A percentile compares a stretch with the other conserved stretches of the same genome.
These are phyloP conservation scores for Sphyrna mokarran DNA, from an alignment of 2,113 vertebrate species.

Conservation along the genomic window DNA sequence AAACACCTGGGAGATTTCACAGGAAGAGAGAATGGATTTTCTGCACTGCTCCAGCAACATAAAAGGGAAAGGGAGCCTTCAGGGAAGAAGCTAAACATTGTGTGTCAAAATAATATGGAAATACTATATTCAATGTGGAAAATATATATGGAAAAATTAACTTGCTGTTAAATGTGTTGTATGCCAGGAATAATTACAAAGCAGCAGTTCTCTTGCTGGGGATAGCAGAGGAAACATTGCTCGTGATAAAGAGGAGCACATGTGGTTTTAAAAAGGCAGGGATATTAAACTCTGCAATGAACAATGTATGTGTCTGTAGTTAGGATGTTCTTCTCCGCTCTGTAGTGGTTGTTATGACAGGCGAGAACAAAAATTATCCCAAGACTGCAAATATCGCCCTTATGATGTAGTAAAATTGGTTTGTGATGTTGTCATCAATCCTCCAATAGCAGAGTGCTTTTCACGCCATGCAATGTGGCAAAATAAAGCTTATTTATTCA, in stretches of 20 bases:
- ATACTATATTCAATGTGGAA: too few relatives aligned
- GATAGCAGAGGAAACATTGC: not conserved
- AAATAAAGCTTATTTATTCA: too few relatives aligned
- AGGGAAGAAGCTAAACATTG: not conserved
- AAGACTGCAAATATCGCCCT: too few relatives aligned
- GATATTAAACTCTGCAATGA: not conserved
- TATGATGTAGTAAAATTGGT: too few relatives aligned
- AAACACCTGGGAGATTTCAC: not conserved
- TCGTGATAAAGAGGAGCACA: not conserved
- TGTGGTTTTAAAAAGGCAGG: not conserved
- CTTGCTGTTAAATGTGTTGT: not conserved
- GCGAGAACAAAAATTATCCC: too few relatives aligned
- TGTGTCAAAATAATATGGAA: not conserved
- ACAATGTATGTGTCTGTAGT: not conserved
- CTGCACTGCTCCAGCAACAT: not conserved
- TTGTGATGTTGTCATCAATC: too few relatives aligned
- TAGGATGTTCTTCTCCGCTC: too few relatives aligned
- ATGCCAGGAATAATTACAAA: not conserved
- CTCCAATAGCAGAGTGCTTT: too few relatives aligned
- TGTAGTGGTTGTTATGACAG: too few relatives aligned
- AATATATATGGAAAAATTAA: not conserved
- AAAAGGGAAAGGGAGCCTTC: not conserved
- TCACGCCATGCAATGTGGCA: too few relatives aligned
- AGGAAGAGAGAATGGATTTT: not conserved
- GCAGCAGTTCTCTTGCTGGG: not conserved